Percentiles rank a stretch among this genome's conserved stretches.
phyloP scores from a whole-genome alignment of 2,113 vertebrate genomes.

The Trachemys scripta region DNA sequence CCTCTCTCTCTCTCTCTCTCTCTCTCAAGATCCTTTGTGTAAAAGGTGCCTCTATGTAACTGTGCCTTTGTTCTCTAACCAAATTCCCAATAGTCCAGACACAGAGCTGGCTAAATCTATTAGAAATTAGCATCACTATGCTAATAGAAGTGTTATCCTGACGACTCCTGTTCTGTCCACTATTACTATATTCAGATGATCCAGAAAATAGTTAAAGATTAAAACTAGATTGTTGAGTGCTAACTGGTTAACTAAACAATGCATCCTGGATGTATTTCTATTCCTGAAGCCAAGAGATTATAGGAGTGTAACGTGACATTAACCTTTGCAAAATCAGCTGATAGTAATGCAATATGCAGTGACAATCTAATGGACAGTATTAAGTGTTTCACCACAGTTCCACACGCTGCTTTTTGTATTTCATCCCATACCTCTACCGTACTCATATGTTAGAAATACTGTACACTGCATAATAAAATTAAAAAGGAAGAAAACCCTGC shows the following conservation, averaged over 20 bases:
- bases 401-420: rapidly evolving
- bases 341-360: not conserved
- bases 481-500: not conserved
- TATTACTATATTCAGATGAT: not conserved
- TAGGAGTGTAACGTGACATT: not conserved
- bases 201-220: not conserved
- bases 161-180: slow-evolving; percentile 23
- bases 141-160: slow-evolving; percentile 2
- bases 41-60: not conserved
- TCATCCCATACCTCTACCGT: not conserved
- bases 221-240: not conserved
- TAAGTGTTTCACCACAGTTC: not conserved
- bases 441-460: not conserved
- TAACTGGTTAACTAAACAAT: slow-evolving; percentile 4
- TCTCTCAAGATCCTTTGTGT: not conserved
- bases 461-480: rapidly evolving
- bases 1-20: no score
- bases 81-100: not conserved
- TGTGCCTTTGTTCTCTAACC: not conserved
- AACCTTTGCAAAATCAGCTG: not conserved
- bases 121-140: slow-evolving; percentile 16
- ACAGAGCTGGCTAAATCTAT: not conserved
- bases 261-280: not conserved
- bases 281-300: not conserved
- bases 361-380: not conserved